Evolutionary conservation across 2,797 vertebrate genomes (phyloP).

Genomic region (Glyptemys insculpta): DNA sequence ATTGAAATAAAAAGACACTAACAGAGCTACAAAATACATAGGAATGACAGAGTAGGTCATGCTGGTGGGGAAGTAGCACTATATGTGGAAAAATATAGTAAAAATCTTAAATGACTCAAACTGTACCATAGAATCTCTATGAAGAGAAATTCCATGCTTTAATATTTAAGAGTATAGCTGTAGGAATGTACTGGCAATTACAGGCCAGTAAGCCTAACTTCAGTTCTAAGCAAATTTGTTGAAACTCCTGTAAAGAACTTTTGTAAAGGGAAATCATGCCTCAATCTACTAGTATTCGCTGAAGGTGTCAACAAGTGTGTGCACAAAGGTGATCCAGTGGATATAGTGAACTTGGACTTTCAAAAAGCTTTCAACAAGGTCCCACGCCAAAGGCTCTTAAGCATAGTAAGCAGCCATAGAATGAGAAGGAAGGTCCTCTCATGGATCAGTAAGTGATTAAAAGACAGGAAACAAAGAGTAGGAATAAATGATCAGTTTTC

Average conservation of each 20-base stretch:
- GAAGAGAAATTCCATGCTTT: neutral
- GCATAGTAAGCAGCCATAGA: neutral
- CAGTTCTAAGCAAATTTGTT: neutral
- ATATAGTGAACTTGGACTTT: neutral
- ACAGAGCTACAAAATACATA: neutral
- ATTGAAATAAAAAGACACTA: neutral
- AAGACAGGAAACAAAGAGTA: neutral
- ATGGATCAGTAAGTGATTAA: neutral
- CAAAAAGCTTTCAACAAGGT: neutral
- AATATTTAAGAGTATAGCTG: neutral
- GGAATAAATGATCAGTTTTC: neutral
- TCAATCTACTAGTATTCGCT: neutral
- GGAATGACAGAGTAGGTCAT: neutral
- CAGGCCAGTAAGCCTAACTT: neutral
- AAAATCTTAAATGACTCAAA: neutral
- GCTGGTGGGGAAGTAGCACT: neutral
- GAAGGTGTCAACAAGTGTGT: neutral
- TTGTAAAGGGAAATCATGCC: neutral
- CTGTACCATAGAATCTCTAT: neutral
- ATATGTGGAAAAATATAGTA: neutral
- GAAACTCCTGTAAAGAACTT: neutral
- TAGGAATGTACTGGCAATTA: neutral
- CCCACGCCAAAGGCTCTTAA: neutral
- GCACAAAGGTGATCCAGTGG: neutral
- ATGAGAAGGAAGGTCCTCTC: neutral